A percentile compares a stretch with the other conserved stretches of the same genome.
These are phyloP conservation scores for Brachypterus glaber DNA, from an alignment of 2,888 invertebrate species.

Conservation along the genomic window DNA sequence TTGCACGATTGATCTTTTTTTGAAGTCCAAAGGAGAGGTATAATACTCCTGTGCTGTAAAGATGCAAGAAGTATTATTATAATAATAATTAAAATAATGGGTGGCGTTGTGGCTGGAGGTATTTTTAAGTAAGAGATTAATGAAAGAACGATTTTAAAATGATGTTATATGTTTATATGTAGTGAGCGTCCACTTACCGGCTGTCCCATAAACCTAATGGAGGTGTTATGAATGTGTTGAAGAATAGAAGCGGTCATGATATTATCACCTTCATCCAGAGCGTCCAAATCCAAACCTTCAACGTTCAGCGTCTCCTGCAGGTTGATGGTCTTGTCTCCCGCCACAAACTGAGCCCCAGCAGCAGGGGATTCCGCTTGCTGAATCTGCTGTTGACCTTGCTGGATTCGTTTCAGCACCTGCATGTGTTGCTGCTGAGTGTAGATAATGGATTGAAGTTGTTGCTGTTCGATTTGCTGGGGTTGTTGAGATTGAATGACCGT, in stretches of 20 bases:
- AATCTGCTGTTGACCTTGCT: constrained; percentile 23
- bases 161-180: too few relatives aligned
- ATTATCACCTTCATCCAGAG: constrained; percentile 33
- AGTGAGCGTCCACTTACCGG: constrained; percentile 32
- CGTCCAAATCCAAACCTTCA: constrained; percentile 34
- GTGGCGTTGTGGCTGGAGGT: too few relatives aligned
- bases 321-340: constrained; percentile 20
- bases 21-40: too few relatives aligned
- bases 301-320: constrained; percentile 32
- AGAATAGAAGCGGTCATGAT: constrained; percentile 36
- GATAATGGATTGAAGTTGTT: constrained; percentile 13
- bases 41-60: too few relatives aligned
- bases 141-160: too few relatives aligned
- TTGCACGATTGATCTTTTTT: too few relatives aligned
- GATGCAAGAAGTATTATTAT: too few relatives aligned
- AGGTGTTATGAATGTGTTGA: constrained; percentile 36
- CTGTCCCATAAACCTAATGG: constrained; percentile 34
- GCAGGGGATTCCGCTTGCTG: constrained; percentile 36
- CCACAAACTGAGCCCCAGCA: constrained; percentile 19
- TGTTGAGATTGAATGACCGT: constrained; percentile 41
- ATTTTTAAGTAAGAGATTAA: too few relatives aligned
- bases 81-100: too few relatives aligned
- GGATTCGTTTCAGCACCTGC: constrained; percentile 28
- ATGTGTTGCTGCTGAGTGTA: constrained; percentile 9
- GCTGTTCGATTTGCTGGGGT: constrained; percentile 21